phyloP scores from a whole-genome alignment of 1,140 invertebrate genomes.

The Melipona quadrifasciata region DNA sequence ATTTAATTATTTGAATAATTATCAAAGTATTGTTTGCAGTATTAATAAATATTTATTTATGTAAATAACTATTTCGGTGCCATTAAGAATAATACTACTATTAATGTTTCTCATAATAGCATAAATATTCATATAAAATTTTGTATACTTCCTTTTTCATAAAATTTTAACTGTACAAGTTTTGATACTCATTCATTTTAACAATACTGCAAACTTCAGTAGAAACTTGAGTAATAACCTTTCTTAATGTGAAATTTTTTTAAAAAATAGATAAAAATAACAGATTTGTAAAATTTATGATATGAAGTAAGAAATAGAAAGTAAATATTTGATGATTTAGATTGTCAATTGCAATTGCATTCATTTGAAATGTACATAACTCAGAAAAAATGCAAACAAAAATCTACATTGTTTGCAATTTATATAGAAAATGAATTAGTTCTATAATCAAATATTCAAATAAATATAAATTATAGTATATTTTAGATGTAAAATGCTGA shows the following conservation, averaged over 20 bases:
- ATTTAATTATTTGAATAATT: slow-evolving; percentile 22
- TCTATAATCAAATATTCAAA: not conserved
- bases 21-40: slow-evolving; percentile 4
- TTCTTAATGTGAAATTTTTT: not conserved
- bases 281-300: not conserved
- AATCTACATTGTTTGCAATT: slow-evolving; percentile 4
- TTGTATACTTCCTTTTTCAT: not conserved
- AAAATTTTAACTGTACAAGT: slow-evolving; percentile 3
- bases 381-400: not conserved
- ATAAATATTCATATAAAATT: slow-evolving; percentile 14
- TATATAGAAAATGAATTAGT: not conserved
- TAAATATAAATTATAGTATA: not conserved
- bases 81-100: not conserved
- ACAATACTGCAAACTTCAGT: slow-evolving; percentile 2
- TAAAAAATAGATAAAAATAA: not conserved
- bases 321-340: not conserved
- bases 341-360: slow-evolving; percentile 12
- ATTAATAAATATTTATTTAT: not conserved
- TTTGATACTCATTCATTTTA: not conserved
- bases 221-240: not conserved
- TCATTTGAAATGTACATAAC: not conserved
- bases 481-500: not conserved
- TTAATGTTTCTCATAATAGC: not conserved
- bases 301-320: not conserved
- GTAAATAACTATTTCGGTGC: not conserved